Evolutionary conservation across 2,888 invertebrate genomes (phyloP).

Genomic region (Cantharis nigra): DNA sequence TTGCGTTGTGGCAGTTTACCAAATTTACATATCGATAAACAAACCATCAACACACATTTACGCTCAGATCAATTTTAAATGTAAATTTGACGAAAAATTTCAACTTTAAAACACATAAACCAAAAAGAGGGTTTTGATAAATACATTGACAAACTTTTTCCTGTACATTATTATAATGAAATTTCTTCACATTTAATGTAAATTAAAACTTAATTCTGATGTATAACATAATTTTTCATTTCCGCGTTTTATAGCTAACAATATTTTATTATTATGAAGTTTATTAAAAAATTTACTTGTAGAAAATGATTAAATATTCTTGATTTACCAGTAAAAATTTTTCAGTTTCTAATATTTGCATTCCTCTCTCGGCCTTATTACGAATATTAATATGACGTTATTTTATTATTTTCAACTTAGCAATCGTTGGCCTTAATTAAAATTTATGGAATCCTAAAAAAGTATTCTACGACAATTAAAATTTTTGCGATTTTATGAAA

Average conservation of each 20-base stretch:
- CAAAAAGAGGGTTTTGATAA: background rate
- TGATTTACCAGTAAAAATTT: background rate
- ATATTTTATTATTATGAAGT: background rate
- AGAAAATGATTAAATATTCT: background rate
- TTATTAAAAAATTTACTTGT: background rate
- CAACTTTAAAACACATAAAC: background rate
- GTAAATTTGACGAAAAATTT: background rate
- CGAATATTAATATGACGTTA: background rate
- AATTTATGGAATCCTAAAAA: background rate
- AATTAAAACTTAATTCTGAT: background rate
- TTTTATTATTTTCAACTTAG: no score
- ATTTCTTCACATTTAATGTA: background rate
- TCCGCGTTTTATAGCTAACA: background rate
- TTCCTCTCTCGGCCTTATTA: background rate
- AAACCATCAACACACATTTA: background rate
- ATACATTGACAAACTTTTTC: background rate
- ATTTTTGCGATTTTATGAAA: background rate
- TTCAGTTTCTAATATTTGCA: background rate
- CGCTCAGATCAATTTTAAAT: background rate
- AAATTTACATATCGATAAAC: constrained; percentile 1
- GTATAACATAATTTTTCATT: background rate
- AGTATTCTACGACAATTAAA: background rate
- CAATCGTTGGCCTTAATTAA: background rate
- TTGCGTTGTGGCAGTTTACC: background rate
- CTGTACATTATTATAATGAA: background rate